Evolutionary conservation across 2,113 vertebrate species (phyloP), one percentile per base, ranked within the genome.

Genomic region (Cygnus atratus): DNA sequence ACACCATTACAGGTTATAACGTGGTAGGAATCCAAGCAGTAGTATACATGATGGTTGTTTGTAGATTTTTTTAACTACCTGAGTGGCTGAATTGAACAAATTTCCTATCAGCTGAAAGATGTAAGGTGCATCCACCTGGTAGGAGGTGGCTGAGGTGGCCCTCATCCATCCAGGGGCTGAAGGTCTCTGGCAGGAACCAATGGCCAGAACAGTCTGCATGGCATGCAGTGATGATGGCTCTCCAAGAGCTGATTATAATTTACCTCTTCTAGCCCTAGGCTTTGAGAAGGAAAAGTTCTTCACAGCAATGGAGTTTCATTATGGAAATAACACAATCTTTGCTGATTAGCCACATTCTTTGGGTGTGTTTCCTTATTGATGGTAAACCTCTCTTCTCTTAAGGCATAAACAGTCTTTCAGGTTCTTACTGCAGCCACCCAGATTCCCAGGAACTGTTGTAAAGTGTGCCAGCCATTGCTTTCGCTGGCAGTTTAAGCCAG

Each of bases 91-190:
- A 43, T 52, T 74, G 39, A 84, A 35, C 12, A 28, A 35, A 3
- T 75, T 90, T 62, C 31, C n/a, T 82, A 9, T 33, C 9, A 6
- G 9, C 44, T 74, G 44, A 75, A 75, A 92, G 57, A 29, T 75
- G 46, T 52, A 83, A 81, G 57, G 13, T 7, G 54, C n/a, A 39
- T 35, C 44, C 28, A 39, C 3, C 1, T 22, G 0, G 0, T 14
- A 58, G 86, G 63, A 46, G 15, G 4, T 26, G 12, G 24, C 58
- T 50, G 25, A 29, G 12, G 28, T 33, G 39, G 71, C 29, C 39
- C 37, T 41, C 6, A 15, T 59, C 50, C 5, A 1, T 54, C 6
- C 22, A 3, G 5, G 18, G 35, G 58, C 26, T 39, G 9, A 44
- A 43, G 20, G 46, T 22, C 29, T 79, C 62, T 13, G 3, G 10